A percentile compares a stretch with the other conserved stretches of the same genome.
Evolutionary conservation across 2,888 invertebrate genomes (phyloP).

Genomic region (Temnothorax ravouxi): DNA sequence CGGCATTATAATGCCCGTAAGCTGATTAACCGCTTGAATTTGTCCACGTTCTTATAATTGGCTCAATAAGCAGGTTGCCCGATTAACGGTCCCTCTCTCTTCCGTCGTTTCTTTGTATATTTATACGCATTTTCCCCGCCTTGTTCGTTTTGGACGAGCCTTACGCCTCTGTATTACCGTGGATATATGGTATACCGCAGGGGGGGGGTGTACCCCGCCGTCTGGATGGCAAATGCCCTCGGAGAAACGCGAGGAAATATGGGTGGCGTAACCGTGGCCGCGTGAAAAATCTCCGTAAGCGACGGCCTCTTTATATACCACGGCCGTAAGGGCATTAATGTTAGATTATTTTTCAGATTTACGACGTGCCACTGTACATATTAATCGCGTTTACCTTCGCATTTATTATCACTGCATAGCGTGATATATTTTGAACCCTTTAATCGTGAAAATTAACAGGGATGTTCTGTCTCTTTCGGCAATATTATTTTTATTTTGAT

Average conservation of each 20-base stretch:
- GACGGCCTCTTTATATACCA: conserved; percentile 48
- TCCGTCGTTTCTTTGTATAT: conserved; percentile 48
- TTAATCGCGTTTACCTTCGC: conserved; percentile 52
- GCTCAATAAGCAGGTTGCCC: conserved; percentile 80
- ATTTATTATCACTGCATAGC: conserved; percentile 26
- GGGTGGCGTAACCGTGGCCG: conserved; percentile 50
- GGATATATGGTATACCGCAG: conserved; percentile 48
- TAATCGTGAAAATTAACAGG: not conserved
- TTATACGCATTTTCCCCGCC: conserved; percentile 46
- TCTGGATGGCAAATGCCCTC: conserved; percentile 36
- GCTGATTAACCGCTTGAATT: conserved; percentile 85
- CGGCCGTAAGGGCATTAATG: conserved; percentile 49
- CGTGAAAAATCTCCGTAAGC: conserved; percentile 54
- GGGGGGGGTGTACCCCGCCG: conserved; percentile 14
- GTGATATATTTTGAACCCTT: conserved; percentile 28
- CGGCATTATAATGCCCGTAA: conserved; percentile 82
- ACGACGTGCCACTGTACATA: conserved; percentile 54
- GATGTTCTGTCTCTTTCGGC: not conserved
- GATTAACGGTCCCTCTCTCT: conserved; percentile 73
- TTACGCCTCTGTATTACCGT: conserved; percentile 45
- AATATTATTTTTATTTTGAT: not conserved
- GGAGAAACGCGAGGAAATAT: conserved; percentile 56
- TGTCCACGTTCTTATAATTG: conserved; percentile 85
- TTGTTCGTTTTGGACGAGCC: conserved; percentile 32
- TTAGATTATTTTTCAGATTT: conserved; percentile 52